These are phyloP conservation scores for Catharus ustulatus DNA, from an alignment of 2,797 vertebrate genomes.

Conservation along the genomic window DNA sequence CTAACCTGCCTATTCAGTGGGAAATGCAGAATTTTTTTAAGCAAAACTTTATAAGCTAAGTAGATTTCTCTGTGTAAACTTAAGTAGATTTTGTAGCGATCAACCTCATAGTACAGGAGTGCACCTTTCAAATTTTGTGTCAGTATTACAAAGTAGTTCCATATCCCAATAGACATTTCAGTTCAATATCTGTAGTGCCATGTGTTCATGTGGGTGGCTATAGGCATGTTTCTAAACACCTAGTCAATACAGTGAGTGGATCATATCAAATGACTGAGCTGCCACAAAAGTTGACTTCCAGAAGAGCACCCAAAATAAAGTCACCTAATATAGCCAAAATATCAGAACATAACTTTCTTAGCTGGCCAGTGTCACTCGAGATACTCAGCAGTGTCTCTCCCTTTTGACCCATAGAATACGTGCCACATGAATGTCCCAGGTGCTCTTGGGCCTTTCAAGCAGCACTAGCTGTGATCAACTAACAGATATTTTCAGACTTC, in stretches of 20 bases:
- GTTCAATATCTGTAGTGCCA: not conserved
- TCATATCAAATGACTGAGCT: not conserved
- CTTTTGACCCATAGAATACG: not conserved
- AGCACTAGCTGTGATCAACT: not conserved
- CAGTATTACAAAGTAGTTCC: not conserved
- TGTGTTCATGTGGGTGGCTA: not conserved
- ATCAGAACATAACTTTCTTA: not conserved
- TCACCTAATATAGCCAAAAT: not conserved
- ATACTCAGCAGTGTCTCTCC: not conserved
- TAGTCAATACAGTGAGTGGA: not conserved
- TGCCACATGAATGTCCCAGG: rapidly evolving
- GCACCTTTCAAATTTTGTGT: not conserved
- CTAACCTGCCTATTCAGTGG: not conserved
- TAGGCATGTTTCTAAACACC: not conserved
- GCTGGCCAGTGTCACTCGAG: not conserved
- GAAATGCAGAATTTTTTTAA: not conserved
- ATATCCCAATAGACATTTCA: not conserved
- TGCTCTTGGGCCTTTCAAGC: not conserved
- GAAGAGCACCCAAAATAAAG: not conserved
- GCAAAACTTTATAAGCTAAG: not conserved
- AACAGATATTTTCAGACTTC: not conserved
- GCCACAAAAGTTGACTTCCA: not conserved
- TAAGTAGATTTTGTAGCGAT: not conserved
- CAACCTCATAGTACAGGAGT: not conserved
- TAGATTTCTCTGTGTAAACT: not conserved